A percentile compares a stretch with the other conserved stretches of the same genome.
These are phyloP conservation scores for Cremastobaeus sp. DNA, from an alignment of 2,888 invertebrate species.

Conservation along the genomic window DNA sequence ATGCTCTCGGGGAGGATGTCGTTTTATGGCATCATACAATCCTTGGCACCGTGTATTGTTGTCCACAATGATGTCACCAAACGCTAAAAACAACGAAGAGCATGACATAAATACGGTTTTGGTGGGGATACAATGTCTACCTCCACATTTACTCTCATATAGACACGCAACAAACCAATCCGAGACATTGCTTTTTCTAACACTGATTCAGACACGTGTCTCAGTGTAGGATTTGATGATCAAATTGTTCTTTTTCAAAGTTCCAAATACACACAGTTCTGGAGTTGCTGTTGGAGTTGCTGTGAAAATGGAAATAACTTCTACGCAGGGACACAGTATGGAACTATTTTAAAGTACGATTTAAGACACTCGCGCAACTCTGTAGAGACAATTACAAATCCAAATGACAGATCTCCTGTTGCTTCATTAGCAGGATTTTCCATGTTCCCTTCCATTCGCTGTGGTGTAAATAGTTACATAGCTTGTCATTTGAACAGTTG, in stretches of 20 bases:
- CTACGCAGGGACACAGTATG: constrained; percentile 88
- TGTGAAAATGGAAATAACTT: constrained; percentile 83
- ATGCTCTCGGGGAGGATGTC: constrained; percentile 85
- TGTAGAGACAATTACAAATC: constrained; percentile 72
- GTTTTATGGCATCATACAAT: constrained; percentile 88
- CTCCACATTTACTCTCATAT: constrained; percentile 84
- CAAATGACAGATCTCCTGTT: constrained; percentile 85
- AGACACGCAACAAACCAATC: constrained; percentile 87
- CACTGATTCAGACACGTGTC: constrained; percentile 82
- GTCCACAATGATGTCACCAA: constrained; percentile 87
- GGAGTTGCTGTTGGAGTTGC: constrained; percentile 95
- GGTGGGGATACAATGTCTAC: constrained; percentile 82
- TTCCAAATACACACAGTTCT: constrained; percentile 82
- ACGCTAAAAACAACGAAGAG: constrained; percentile 85
- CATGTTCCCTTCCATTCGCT: constrained; percentile 2
- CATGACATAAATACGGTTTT: constrained; percentile 89
- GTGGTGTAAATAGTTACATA: constrained; percentile 82
- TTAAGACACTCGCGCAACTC: constrained; percentile 81
- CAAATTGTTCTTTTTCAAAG: constrained; percentile 83
- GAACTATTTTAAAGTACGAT: constrained; percentile 87
- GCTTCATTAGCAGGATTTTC: constrained; percentile 82
- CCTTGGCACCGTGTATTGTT: constrained; percentile 83
- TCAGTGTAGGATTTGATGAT: constrained; percentile 90
- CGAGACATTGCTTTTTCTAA: constrained; percentile 89
- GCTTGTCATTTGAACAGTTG: constrained; percentile 87